Base-by-base conservation (phyloP, 2,888 invertebrate genomes). In the Thereva unica region DNA sequence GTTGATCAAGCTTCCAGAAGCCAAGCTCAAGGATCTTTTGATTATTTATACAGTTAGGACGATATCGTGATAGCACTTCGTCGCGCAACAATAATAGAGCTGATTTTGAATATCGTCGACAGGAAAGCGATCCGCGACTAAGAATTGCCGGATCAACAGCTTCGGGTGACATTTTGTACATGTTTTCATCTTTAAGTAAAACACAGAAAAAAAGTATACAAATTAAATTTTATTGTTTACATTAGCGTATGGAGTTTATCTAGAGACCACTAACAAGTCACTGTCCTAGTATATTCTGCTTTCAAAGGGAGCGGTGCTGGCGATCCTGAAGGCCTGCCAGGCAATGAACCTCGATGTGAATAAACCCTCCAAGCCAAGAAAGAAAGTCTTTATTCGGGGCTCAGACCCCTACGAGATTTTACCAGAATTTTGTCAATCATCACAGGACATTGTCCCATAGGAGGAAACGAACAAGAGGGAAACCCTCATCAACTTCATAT, bases 51-150 rank as follows among this genome's bases (percentile, higher is more conserved):
- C 87, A 89, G 72, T 87, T 86, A n/a, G 93, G 91, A 75, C 89
- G 86, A 69, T 83, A 84, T 76, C 86, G 87, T 54, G 92, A 88
- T 70, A 87, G 83, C 68, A 89, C 88, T 73, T 86, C 86, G 76
- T 86, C 85, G 67, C 89, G 86, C 72, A 93, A 84, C 52, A 86
- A 85, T 80, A 92, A 82, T 72, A 95, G 84, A 76, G 90, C 85
- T 59, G 90, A 89, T 79, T 89, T 83, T 38, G 86, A 85, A 81
- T 87, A 87, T 64, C 83, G 83, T 82, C 76, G 80, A 8, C 65
- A 44, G 9, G 69, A 42, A 42, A 68, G 50, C 6, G 67, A 38
- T n/a, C 85, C 84, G 73, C 85, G 78, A 66, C 83, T 84, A 74
- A 86, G 78, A 74, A 86, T 86, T n/a, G 86, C 86, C 54, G 86